Evolutionary conservation across 2,797 vertebrate genomes (phyloP).

Genomic region (Oreochromis grahami): DNA sequence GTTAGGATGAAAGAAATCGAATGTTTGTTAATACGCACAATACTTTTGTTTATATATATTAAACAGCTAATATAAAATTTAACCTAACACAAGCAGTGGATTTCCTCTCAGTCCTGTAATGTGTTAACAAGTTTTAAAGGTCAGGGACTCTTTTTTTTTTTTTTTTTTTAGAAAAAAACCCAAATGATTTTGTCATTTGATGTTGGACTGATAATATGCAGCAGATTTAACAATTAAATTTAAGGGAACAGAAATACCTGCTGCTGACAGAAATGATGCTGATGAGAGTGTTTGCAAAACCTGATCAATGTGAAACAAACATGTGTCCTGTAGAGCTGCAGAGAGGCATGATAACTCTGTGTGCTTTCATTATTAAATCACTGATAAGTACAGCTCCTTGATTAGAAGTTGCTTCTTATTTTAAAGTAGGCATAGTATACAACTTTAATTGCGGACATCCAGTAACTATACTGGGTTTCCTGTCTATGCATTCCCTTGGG

Average conservation of each 20-base stretch:
- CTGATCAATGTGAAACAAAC: background rate
- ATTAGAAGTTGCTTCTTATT: background rate
- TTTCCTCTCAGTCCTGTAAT: fast-evolving
- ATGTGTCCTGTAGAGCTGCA: background rate
- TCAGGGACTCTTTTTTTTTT: too few species aligned
- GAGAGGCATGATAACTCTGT: background rate
- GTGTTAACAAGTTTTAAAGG: background rate
- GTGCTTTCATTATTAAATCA: background rate
- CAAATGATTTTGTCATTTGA: background rate
- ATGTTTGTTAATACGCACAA: background rate
- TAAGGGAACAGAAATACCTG: background rate
- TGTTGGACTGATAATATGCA: fast-evolving
- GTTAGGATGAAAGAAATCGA: background rate
- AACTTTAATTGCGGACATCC: background rate
- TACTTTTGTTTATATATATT: background rate
- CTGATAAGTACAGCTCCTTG: background rate
- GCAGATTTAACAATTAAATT: background rate
- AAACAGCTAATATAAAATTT: background rate
- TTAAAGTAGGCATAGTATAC: background rate
- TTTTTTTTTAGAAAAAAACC: background rate
- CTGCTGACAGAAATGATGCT: background rate
- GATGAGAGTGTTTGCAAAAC: background rate
- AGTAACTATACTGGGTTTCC: background rate
- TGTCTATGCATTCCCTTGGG: background rate
- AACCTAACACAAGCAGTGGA: background rate